phyloP scores from a whole-genome alignment of 2,797 vertebrate genomes.

The Potorous gilbertii region DNA sequence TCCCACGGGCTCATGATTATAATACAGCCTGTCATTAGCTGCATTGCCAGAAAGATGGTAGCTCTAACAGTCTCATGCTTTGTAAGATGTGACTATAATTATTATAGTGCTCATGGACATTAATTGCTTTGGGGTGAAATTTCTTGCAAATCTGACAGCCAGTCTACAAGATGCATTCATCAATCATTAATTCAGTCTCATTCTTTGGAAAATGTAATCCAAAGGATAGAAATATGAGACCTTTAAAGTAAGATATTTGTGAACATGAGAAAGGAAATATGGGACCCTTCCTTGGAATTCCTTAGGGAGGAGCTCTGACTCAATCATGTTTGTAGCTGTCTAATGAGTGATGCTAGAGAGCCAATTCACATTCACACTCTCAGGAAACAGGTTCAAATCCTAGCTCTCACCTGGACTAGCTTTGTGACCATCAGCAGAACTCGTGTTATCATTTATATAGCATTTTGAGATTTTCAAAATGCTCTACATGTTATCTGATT shows the following conservation, averaged over 20 bases:
- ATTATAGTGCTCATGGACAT: slow-evolving; percentile 3
- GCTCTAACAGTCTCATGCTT: slow-evolving; percentile 43
- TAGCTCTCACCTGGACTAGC: neutral
- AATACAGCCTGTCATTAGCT: slow-evolving; percentile 33
- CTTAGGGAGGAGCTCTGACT: neutral
- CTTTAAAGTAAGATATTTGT: slow-evolving; percentile 58
- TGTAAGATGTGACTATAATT: neutral
- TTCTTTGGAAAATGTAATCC: slow-evolving; percentile 73
- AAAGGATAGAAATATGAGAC: slow-evolving; percentile 54
- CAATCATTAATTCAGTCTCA: slow-evolving; percentile 70
- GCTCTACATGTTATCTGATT: neutral
- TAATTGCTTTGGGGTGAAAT: slow-evolving; percentile 23
- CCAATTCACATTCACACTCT: neutral
- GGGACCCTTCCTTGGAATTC: neutral
- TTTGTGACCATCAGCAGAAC: neutral
- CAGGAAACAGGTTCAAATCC: neutral
- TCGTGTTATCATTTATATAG: neutral
- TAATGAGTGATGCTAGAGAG: neutral
- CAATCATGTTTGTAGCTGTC: neutral
- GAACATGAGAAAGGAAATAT: slow-evolving; percentile 26
- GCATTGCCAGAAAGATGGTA: neutral
- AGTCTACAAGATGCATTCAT: slow-evolving; percentile 65
- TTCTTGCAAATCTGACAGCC: slow-evolving; percentile 68
- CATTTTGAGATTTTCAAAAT: neutral
- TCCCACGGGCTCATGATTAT: slow-evolving; percentile 12